phyloP scores from a whole-genome alignment of 2,797 vertebrate species.

The Pangasius krempfi region DNA sequence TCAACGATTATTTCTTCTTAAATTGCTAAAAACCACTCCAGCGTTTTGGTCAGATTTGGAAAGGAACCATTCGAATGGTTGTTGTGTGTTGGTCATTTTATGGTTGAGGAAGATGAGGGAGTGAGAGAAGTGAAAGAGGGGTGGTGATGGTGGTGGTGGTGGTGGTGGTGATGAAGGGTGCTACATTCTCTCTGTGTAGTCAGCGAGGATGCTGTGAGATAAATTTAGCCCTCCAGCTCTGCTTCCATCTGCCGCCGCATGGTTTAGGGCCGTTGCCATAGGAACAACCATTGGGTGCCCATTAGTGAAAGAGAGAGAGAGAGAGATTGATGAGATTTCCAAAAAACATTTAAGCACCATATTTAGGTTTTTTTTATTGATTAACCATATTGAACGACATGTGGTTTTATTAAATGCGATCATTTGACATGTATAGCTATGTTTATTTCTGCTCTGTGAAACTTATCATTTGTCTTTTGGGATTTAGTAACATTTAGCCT shows the following conservation, averaged over 20 bases:
- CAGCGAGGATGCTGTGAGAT: slow-evolving; percentile 79
- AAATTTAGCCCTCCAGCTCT: slow-evolving; percentile 84
- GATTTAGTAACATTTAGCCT: background rate
- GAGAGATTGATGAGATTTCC: slow-evolving; percentile 70
- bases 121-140: slow-evolving; percentile 55
- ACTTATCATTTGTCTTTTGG: background rate
- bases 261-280: slow-evolving; percentile 84
- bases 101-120: slow-evolving; percentile 61
- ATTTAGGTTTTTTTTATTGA: slow-evolving; percentile 23
- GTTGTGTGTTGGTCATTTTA: slow-evolving; percentile 51
- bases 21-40: background rate
- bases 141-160: slow-evolving; percentile 56
- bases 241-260: slow-evolving; percentile 83
- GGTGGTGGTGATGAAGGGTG: slow-evolving; percentile 60
- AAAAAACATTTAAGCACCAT: slow-evolving; percentile 67
- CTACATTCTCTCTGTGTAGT: slow-evolving; percentile 68
- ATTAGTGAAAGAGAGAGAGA: slow-evolving; percentile 74
- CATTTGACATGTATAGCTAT: slow-evolving; percentile 1
- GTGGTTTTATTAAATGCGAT: slow-evolving; percentile 28
- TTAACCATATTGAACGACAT: slow-evolving; percentile 48
- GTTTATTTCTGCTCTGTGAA: slow-evolving; percentile 12
- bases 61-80: slow-evolving; percentile 28
- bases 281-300: slow-evolving; percentile 80
- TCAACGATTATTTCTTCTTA: background rate
- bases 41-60: background rate